phyloP scores from a whole-genome alignment of 2,113 vertebrate species.

The Eptesicus fuscus region DNA sequence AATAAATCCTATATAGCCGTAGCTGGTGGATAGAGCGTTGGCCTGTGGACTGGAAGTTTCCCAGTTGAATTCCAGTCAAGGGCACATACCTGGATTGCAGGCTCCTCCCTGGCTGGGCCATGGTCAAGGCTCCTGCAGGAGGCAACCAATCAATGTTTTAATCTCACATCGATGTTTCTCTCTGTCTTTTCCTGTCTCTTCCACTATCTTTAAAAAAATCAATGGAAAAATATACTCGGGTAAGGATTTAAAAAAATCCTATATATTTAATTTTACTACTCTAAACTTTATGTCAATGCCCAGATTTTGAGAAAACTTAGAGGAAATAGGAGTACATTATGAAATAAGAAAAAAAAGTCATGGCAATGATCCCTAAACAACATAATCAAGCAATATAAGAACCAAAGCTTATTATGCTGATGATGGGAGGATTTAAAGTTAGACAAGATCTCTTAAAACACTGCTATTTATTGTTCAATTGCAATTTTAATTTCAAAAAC shows the following conservation, averaged over 20 bases:
- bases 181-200: too few relatives aligned
- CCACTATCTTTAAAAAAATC: too few relatives aligned
- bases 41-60: too few relatives aligned
- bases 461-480: background rate
- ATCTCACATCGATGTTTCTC: too few relatives aligned
- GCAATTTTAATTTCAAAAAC: background rate
- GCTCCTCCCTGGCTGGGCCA: too few relatives aligned
- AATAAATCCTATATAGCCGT: background rate
- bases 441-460: background rate
- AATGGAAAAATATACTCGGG: too few relatives aligned
- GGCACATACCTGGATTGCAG: too few relatives aligned
- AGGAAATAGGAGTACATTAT: background rate
- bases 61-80: too few relatives aligned
- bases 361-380: background rate
- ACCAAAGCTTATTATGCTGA: background rate
- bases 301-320: background rate
- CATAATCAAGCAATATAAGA: background rate
- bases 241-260: background rate
- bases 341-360: background rate
- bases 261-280: background rate
- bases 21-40: too few relatives aligned
- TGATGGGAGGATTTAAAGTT: background rate
- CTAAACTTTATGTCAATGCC: background rate
- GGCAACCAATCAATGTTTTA: too few relatives aligned
- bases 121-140: too few relatives aligned